Evolutionary conservation across 2,797 vertebrate species (phyloP).

Genomic region (Centropyge bicolor): DNA sequence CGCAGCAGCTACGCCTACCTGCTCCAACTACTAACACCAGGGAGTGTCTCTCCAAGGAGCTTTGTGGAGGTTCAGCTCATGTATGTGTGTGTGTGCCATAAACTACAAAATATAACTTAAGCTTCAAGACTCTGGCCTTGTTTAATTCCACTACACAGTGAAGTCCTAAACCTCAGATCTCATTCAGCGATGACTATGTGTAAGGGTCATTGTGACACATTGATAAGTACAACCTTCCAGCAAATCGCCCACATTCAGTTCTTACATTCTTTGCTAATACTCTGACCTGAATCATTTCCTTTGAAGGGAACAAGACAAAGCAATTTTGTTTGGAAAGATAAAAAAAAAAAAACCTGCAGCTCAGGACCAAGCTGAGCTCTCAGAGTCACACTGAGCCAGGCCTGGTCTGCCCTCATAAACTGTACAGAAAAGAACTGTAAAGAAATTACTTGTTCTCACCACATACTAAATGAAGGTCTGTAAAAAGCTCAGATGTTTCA

Average conservation of each 20-base stretch:
- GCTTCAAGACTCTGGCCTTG: conserved; percentile 1
- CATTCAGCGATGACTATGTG: conserved; percentile 11
- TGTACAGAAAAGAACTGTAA: background rate
- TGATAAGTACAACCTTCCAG: conserved; percentile 61
- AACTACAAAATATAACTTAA: conserved; percentile 29
- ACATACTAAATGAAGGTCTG: conserved; percentile 7
- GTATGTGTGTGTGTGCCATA: conserved; percentile 31
- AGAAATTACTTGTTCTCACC: conserved; percentile 36
- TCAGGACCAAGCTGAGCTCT: conserved; percentile 18
- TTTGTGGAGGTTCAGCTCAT: conserved; percentile 25
- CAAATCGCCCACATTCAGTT: conserved; percentile 39
- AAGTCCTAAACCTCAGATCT: conserved; percentile 25
- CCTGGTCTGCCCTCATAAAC: conserved; percentile 27
- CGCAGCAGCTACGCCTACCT: conserved; percentile 65
- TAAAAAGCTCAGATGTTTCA: conserved; percentile 33
- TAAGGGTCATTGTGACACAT: conserved; percentile 43
- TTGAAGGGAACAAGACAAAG: conserved; percentile 43
- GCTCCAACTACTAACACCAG: conserved; percentile 44
- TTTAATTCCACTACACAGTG: conserved; percentile 11
- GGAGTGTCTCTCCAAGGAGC: conserved; percentile 61
- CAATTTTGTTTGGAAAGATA: conserved; percentile 54
- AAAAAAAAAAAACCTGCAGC: conserved; percentile 42
- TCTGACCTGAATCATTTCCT: conserved; percentile 71
- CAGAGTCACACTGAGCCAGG: conserved; percentile 10
- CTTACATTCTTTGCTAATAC: conserved; percentile 56